Evolutionary conservation across 1,140 invertebrate genomes (phyloP).

Genomic region (Diorhabda sublineata): DNA sequence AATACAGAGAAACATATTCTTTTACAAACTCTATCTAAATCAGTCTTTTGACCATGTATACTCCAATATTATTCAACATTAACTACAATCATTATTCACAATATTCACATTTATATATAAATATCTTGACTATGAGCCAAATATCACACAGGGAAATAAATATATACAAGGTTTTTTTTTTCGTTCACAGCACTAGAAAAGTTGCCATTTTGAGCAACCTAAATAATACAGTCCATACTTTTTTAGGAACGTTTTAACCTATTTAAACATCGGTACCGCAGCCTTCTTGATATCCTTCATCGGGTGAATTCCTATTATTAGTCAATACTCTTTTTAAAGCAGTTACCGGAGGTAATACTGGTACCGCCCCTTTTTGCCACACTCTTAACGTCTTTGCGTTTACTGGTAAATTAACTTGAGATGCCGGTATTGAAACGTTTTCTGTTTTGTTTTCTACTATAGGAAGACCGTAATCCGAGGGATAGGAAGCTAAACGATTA

Average conservation of each 20-base stretch:
- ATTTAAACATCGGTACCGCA: conserved; percentile 83
- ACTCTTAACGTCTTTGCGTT: conserved; percentile 75
- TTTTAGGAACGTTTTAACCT: background rate
- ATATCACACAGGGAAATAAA: conserved; percentile 33
- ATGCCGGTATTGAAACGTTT: conserved; percentile 35
- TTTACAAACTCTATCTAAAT: conserved; percentile 20
- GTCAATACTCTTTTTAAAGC: conserved; percentile 72
- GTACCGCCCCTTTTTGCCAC: conserved; percentile 77
- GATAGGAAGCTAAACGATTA: conserved; percentile 54
- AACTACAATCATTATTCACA: conserved; percentile 23
- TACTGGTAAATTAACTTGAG: conserved; percentile 45
- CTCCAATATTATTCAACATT: conserved; percentile 23
- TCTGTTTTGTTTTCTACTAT: conserved; percentile 52
- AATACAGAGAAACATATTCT: background rate
- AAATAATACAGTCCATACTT: conserved; percentile 6
- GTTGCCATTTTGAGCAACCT: conserved; percentile 11
- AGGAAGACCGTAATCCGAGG: conserved; percentile 73
- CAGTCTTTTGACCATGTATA: conserved; percentile 41
- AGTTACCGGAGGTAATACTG: conserved; percentile 75
- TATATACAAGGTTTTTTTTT: conserved; percentile 18
- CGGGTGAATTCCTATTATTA: conserved; percentile 76
- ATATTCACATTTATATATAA: conserved; percentile 19
- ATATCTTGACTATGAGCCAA: conserved; percentile 22
- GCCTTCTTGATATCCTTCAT: conserved; percentile 88
- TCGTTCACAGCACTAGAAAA: conserved; percentile 29